These are phyloP conservation scores for Nematostella vectensis DNA, from an alignment of 92 coral and sea anemone species.

Conservation along the genomic window DNA sequence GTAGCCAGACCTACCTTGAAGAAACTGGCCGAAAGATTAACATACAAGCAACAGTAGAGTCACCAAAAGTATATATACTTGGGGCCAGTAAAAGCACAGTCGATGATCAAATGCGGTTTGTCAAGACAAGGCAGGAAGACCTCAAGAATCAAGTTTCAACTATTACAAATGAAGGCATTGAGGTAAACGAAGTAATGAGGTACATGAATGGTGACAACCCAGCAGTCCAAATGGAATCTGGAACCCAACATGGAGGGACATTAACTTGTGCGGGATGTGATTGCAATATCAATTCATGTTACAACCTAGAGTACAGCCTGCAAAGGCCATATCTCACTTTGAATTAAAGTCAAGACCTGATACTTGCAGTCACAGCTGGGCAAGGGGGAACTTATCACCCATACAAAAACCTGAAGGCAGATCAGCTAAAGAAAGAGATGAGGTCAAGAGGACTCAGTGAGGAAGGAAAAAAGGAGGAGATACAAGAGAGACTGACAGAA, in stretches of 20 bases:
- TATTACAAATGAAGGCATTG: slow-evolving; percentile 12
- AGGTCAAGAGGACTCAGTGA: slow-evolving; percentile 5
- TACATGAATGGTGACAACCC: slow-evolving; percentile 40
- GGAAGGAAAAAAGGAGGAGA: slow-evolving; percentile 16
- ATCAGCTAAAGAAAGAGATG: slow-evolving; percentile 25
- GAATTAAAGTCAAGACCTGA: slow-evolving; percentile 5
- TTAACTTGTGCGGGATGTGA: no score
- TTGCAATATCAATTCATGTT: slow-evolving; percentile 11
- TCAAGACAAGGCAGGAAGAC: slow-evolving; percentile 33
- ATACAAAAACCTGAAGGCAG: slow-evolving; percentile 24
- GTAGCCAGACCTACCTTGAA: no score
- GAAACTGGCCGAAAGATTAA: slow-evolving; percentile 22
- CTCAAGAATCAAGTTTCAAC: slow-evolving; percentile 10
- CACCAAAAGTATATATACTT: slow-evolving; percentile 38
- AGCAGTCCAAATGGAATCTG: slow-evolving; percentile 32
- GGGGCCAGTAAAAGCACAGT: slow-evolving; percentile 33
- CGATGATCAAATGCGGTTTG: slow-evolving; percentile 33
- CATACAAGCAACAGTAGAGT: slow-evolving; percentile 34
- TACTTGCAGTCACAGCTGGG: slow-evolving; percentile 22
- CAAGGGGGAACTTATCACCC: slow-evolving; percentile 17
- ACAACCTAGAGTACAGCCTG: slow-evolving; percentile 15
- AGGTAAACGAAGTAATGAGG: slow-evolving; percentile 22
- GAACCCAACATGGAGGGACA: slow-evolving; percentile 36
- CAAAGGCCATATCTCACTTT: slow-evolving; percentile 20
- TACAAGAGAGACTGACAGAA: slow-evolving; percentile 6